Percentiles rank a stretch among this genome's conserved stretches.
phyloP scores from a whole-genome alignment of 2,888 invertebrate genomes.

The Callinectes sapidus region DNA sequence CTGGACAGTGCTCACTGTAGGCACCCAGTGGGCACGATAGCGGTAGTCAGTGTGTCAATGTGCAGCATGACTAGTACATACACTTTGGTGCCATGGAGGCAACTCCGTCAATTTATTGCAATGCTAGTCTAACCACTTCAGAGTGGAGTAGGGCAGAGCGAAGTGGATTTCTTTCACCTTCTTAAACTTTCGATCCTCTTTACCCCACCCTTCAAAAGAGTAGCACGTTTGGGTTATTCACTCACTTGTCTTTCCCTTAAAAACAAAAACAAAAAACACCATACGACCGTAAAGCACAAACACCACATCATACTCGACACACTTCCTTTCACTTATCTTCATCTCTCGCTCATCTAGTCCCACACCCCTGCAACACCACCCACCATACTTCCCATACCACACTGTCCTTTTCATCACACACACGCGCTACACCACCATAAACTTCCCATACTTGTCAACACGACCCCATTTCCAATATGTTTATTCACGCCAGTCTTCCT shows the following conservation, averaged over 20 bases:
- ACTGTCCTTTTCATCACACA: background rate
- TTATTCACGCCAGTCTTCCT: background rate
- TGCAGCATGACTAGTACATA: background rate
- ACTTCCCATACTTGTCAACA: background rate
- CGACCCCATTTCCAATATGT: background rate
- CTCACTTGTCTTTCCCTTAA: too few relatives aligned
- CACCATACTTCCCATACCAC: background rate
- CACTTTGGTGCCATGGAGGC: slow-evolving; percentile 1
- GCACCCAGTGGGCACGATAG: background rate
- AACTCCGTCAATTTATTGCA: background rate
- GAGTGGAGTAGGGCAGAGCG: too few relatives aligned
- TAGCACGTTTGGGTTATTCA: background rate
- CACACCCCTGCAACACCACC: background rate
- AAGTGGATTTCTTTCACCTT: too few relatives aligned
- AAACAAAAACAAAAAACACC: too few relatives aligned
- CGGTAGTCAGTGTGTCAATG: background rate
- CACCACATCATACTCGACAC: background rate
- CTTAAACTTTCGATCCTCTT: background rate
- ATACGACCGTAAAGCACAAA: background rate
- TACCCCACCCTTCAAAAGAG: background rate
- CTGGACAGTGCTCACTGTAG: slow-evolving; percentile 7
- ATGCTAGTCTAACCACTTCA: background rate
- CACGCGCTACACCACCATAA: background rate
- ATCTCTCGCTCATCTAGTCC: background rate
- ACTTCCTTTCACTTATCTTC: background rate